Conservation (phyloP, 2,888 invertebrate species). For the Nymphalis urticae region DNA sequence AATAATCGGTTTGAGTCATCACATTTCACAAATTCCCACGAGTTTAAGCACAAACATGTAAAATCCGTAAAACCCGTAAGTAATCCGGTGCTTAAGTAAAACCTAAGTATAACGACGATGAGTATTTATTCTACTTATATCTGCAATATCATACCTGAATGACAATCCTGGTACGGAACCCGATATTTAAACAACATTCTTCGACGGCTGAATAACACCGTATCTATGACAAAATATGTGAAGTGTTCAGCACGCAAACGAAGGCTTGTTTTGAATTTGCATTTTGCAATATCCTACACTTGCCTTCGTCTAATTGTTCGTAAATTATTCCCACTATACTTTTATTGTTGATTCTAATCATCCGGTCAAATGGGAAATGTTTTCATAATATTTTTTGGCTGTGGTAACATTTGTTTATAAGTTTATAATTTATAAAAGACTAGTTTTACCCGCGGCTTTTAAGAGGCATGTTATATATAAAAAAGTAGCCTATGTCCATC, state of each 20-base stretch:
- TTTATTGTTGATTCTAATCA: slow-evolving; percentile 6
- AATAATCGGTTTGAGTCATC: too few relatives aligned
- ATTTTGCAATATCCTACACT: slow-evolving; percentile 10
- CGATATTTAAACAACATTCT: slow-evolving; percentile 27
- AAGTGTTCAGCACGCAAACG: slow-evolving; percentile 20
- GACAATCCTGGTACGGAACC: slow-evolving; percentile 17
- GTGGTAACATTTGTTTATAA: too few relatives aligned
- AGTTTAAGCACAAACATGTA: too few relatives aligned
- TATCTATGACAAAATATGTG: slow-evolving; percentile 30
- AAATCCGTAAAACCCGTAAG: too few relatives aligned
- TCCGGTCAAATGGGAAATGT: not conserved
- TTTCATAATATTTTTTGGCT: not conserved
- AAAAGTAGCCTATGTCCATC: too few relatives aligned
- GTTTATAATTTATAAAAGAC: too few relatives aligned
- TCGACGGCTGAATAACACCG: slow-evolving; percentile 12
- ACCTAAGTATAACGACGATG: not conserved
- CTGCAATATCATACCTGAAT: slow-evolving; percentile 6
- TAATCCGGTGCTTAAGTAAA: not conserved
- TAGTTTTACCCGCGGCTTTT: too few relatives aligned
- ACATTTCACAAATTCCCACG: too few relatives aligned
- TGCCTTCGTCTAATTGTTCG: slow-evolving; percentile 2
- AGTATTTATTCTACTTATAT: not conserved
- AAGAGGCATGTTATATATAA: too few relatives aligned
- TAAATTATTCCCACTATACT: not conserved
- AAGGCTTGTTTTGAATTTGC: slow-evolving; percentile 26